Evolutionary conservation across 2,113 vertebrate genomes (phyloP), one percentile per base, ranked within the genome.

Genomic region (Lophura nycthemera): DNA sequence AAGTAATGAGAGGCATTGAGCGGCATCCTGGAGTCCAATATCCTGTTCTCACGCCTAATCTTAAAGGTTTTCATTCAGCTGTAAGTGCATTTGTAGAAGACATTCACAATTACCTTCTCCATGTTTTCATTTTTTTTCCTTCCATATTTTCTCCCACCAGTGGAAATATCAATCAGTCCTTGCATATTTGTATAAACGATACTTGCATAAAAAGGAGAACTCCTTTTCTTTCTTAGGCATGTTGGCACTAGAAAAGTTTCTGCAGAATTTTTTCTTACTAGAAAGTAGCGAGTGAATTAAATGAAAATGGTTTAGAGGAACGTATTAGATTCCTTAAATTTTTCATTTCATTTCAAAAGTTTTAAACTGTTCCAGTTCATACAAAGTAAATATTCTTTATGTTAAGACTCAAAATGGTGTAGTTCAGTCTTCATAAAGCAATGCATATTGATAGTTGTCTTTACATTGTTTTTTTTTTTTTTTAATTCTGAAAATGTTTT

Each of bases 21-120:
- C 98, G 93, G 74, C 91, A 71, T 81, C 98, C 98, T 82, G 98
- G 98, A 92, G 97, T 99, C 87, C 98, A 89, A 6, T 99, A 99
- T 88, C 98, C 99, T 7, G 99, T 99, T 93, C 98, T 99, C 83
- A 99, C 99, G 3, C 99, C 99, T 70, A 99, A 99, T 97, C 97
- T 99, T 91, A 98, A 98, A 89, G 98, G 99, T 89, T 99, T 99
- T 96, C 98, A 98, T 93, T 98, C 98, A 92, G 99, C 99, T 87
- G 99, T 99, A 98, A 98, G 99, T 97, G 57, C 82, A 45, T 29
- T 92, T 22, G 14, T 34, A 19, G 34, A 45, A 61, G 30, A 21
- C 59, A 19, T 86, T n/a, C 32, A 16, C 70, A 57, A 45, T 63
- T 73, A 36, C n/a, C 10, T 63, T 24, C 50, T 92, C 29, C 15